Evolutionary conservation across 2,888 invertebrate genomes (phyloP).

Genomic region (Synanthedon myopaeformis): DNA sequence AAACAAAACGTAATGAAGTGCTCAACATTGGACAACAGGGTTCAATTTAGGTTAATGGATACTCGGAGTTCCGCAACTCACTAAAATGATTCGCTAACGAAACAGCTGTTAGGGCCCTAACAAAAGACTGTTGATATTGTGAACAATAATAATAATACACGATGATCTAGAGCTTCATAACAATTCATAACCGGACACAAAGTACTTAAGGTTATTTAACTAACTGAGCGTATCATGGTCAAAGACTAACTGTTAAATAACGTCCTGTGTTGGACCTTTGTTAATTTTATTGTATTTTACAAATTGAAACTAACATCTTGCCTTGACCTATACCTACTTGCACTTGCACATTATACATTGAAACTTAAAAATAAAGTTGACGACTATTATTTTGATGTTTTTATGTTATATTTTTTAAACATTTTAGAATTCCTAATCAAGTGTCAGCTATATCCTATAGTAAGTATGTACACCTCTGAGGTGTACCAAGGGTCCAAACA

Average conservation of each 20-base stretch:
- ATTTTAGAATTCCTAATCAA: too few species aligned
- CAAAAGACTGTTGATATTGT: not conserved
- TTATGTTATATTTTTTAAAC: too few species aligned
- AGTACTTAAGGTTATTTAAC: constrained; percentile 11
- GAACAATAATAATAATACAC: too few species aligned
- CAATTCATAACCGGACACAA: constrained; percentile 18
- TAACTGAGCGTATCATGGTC: constrained; percentile 4
- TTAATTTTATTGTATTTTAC: constrained; percentile 18
- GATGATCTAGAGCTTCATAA: constrained; percentile 1
- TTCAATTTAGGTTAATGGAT: constrained; percentile 50
- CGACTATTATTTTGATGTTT: too few species aligned
- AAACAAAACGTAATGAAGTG: constrained; percentile 37
- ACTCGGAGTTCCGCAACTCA: constrained; percentile 26
- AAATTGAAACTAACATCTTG: constrained; percentile 26
- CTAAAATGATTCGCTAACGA: constrained; percentile 2
- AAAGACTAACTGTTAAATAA: constrained; percentile 10
- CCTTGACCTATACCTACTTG: constrained; percentile 27
- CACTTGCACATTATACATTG: too few species aligned
- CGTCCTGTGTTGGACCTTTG: constrained; percentile 30
- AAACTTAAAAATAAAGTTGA: too few species aligned
- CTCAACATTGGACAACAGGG: constrained; percentile 27
- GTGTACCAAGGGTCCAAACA: too few species aligned
- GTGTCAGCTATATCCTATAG: too few species aligned
- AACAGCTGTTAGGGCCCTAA: not conserved
- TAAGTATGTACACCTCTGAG: too few species aligned